Evolutionary conservation across 1,140 invertebrate genomes (phyloP).

Genomic region (Brachystomella parvula): DNA sequence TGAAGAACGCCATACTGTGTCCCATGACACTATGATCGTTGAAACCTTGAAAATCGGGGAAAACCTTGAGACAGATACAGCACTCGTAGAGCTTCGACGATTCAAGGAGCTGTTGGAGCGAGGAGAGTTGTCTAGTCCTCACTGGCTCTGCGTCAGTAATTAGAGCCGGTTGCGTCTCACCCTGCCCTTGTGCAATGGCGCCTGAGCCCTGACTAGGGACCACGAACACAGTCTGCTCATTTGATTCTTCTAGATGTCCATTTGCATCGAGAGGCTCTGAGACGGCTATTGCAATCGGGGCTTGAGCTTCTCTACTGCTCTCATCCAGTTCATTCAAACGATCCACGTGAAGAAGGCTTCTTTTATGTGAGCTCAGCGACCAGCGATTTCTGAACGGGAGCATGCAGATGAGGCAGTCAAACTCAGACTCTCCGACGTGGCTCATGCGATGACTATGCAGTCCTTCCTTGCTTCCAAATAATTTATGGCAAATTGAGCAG

Average conservation of each 20-base stretch:
- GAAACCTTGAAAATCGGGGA: background rate
- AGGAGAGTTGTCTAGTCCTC: too few species aligned
- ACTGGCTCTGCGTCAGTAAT: too few species aligned
- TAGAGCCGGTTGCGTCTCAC: too few species aligned
- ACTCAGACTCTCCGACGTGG: background rate
- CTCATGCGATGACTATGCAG: background rate
- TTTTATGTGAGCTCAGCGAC: background rate
- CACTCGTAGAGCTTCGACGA: too few species aligned
- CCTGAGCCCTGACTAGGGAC: background rate
- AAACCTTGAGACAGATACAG: background rate
- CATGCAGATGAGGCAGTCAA: constrained; percentile 4
- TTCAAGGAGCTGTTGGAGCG: too few species aligned
- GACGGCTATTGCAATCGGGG: background rate
- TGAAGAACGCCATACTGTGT: background rate
- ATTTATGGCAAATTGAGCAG: background rate
- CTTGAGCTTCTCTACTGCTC: background rate
- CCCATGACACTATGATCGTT: background rate
- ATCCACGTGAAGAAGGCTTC: background rate
- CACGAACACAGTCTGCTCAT: background rate
- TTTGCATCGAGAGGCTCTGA: background rate
- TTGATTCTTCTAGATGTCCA: background rate
- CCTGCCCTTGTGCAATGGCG: too few species aligned
- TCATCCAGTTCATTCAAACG: background rate
- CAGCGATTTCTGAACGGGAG: background rate
- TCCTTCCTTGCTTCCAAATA: background rate